These are phyloP conservation scores for Aphodius sticticus DNA, from an alignment of 2,888 invertebrate genomes.

Conservation along the genomic window DNA sequence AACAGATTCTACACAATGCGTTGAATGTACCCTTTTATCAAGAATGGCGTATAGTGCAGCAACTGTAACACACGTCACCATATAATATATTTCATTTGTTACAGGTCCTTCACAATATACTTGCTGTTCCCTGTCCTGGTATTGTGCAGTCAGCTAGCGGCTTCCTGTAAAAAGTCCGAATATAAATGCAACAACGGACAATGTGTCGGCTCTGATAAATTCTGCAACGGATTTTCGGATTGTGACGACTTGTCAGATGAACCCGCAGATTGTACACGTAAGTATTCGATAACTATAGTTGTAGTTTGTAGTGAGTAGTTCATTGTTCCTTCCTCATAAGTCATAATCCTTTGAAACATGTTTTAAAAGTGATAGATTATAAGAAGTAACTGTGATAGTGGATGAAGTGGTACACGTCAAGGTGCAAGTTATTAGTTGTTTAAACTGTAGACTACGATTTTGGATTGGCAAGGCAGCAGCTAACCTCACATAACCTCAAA, in stretches of 20 bases:
- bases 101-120: slow-evolving; percentile 25
- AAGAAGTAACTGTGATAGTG: no score
- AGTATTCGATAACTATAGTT: slow-evolving; percentile 59
- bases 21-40: background rate
- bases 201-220: slow-evolving; percentile 77
- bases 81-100: slow-evolving; percentile 14
- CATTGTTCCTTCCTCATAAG: no score
- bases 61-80: background rate
- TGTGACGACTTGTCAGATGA: slow-evolving; percentile 83
- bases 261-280: slow-evolving; percentile 77
- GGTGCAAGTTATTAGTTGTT: no score
- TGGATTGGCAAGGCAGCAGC: no score
- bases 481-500: no score
- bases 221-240: slow-evolving; percentile 80
- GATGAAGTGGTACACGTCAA: no score
- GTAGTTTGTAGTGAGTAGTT: background rate
- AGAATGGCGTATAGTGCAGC: background rate
- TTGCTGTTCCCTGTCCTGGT: background rate
- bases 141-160: slow-evolving; percentile 9
- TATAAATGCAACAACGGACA: slow-evolving; percentile 62
- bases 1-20: background rate
- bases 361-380: no score
- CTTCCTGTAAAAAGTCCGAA: slow-evolving; percentile 58
- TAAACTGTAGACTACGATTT: no score
- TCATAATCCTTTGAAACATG: no score